Evolutionary conservation across 1,140 invertebrate genomes (phyloP).

Genomic region (Megathymus violae): DNA sequence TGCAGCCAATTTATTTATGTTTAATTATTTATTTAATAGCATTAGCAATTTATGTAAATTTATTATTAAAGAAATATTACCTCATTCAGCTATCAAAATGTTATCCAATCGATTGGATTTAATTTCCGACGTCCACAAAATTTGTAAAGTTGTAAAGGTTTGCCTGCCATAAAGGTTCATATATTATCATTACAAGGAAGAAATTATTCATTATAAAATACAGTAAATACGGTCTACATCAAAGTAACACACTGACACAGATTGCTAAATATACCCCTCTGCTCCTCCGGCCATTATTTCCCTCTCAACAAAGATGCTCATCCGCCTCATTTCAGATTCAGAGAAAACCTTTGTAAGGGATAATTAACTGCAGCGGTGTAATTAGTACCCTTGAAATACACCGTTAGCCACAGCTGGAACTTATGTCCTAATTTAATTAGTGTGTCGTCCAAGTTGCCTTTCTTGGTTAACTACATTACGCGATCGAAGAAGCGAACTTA

Average conservation of each 20-base stretch:
- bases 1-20: too few species aligned
- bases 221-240: not conserved
- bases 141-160: too few species aligned
- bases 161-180: too few species aligned
- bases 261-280: conserved; percentile 1
- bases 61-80: too few species aligned
- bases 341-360: conserved; percentile 60
- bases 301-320: conserved; percentile 25
- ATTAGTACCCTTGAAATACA: conserved; percentile 45
- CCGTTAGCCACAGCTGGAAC: conserved; percentile 19
- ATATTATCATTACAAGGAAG: too few species aligned
- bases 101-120: too few species aligned
- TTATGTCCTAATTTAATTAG: conserved; percentile 16
- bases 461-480: not conserved
- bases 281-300: conserved; percentile 25
- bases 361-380: conserved; percentile 60
- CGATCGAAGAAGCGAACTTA: too few species aligned
- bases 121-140: too few species aligned
- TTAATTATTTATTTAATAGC: too few species aligned
- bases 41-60: too few species aligned
- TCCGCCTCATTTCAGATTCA: conserved; percentile 33
- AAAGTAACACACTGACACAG: conserved; percentile 14
- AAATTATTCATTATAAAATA: not conserved
- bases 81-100: too few species aligned
- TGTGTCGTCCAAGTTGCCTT: not conserved